Conservation (phyloP, 2,113 vertebrate genomes). For the Cariama cristata region DNA sequence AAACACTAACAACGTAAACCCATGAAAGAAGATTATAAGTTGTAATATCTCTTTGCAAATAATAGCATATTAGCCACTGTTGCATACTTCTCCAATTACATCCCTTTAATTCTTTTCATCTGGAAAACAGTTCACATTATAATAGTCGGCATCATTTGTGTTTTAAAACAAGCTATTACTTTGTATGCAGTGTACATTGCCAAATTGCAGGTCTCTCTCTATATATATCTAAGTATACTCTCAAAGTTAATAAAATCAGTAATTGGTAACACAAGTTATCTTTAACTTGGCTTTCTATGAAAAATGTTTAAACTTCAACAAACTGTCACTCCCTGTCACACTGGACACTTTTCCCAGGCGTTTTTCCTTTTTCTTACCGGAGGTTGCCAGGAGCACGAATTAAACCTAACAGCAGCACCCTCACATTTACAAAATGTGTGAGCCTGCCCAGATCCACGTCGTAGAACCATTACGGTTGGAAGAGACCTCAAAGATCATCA, state of each 20-base stretch:
- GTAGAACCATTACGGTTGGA: too few species aligned
- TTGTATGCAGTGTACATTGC: slow-evolving; percentile 25
- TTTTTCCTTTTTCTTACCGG: neutral
- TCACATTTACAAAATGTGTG: neutral
- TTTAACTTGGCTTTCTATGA: neutral
- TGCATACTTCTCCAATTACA: slow-evolving; percentile 73
- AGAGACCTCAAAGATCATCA: too few species aligned
- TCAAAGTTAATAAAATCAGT: slow-evolving; percentile 50
- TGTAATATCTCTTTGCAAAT: slow-evolving; percentile 72
- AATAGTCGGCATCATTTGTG: slow-evolving; percentile 72
- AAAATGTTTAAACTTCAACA: neutral
- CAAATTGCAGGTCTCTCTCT: slow-evolving; percentile 58
- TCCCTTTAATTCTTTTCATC: slow-evolving; percentile 74
- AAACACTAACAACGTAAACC: slow-evolving; percentile 71
- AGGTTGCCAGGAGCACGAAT: neutral
- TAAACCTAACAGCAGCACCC: neutral
- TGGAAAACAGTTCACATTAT: slow-evolving; percentile 68
- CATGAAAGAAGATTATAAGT: slow-evolving; percentile 76
- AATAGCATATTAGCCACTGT: slow-evolving; percentile 73
- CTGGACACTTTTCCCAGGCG: neutral
- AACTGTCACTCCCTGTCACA: neutral
- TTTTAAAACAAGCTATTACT: slow-evolving; percentile 76
- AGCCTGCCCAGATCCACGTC: neutral
- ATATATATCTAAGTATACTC: neutral
- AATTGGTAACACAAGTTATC: neutral